These are phyloP conservation scores for Poecilobothrus nobilitatus DNA, from an alignment of 2,888 invertebrate species.

Conservation along the genomic window DNA sequence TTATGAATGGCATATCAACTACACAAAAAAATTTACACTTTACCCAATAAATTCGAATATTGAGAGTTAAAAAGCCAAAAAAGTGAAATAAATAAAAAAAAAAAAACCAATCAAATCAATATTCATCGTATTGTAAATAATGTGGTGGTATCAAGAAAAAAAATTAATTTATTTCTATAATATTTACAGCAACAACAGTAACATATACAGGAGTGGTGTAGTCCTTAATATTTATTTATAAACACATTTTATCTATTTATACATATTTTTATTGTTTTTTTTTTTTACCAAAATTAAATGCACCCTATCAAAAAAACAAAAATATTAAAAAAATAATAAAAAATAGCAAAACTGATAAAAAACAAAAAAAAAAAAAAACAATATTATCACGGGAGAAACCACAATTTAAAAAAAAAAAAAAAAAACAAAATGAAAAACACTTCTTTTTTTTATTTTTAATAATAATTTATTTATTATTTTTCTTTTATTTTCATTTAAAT, in stretches of 20 bases:
- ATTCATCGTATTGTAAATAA: slow-evolving; percentile 1
- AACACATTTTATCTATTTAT: neutral
- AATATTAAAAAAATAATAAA: neutral
- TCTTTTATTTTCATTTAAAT: no score
- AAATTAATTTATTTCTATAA: no score
- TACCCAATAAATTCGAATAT: no score
- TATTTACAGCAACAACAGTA: neutral
- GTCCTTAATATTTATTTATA: neutral
- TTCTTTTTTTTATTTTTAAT: neutral
- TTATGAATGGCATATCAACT: no score
- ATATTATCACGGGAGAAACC: neutral
- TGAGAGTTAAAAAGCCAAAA: no score
- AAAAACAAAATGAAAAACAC: no score
- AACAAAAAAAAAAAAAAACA: neutral
- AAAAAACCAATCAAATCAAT: neutral
- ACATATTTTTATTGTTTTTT: neutral
- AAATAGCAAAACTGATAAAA: no score
- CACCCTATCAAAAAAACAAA: neutral
- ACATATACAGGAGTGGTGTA: neutral
- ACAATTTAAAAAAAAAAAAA: neutral
- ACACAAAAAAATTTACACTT: no score
- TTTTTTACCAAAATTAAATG: neutral
- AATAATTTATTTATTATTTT: no score
- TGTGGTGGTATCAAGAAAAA: neutral
- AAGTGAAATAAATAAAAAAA: no score